Conservation (phyloP, 2,888 invertebrate species). For the Hipparchia semele region DNA sequence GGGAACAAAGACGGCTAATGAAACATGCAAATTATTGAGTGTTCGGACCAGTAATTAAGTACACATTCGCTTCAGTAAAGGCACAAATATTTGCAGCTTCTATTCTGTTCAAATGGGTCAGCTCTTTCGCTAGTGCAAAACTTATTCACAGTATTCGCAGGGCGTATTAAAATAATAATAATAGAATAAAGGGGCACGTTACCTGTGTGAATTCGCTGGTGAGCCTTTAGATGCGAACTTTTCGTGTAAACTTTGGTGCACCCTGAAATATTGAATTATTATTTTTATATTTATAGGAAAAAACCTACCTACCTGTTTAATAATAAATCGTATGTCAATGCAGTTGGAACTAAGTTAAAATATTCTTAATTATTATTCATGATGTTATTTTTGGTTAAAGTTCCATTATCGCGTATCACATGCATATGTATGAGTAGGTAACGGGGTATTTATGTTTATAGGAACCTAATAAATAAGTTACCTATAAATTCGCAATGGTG, state of each 20-base stretch:
- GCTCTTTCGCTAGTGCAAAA: constrained; percentile 31
- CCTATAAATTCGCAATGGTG: constrained; percentile 98
- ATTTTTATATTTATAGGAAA: background rate
- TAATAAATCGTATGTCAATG: background rate
- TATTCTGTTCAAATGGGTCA: background rate
- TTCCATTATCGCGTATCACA: background rate
- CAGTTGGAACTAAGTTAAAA: background rate
- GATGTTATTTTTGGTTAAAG: background rate
- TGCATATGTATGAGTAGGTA: background rate
- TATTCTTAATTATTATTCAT: background rate
- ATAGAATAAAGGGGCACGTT: constrained; percentile 43
- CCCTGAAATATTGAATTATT: constrained; percentile 83
- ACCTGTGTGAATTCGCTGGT: constrained; percentile 99
- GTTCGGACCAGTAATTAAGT: background rate
- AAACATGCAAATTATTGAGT: constrained; percentile 1
- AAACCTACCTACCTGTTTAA: background rate
- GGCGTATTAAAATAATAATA: constrained; percentile 22
- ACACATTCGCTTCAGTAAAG: constrained; percentile 12
- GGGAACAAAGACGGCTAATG: constrained; percentile 52
- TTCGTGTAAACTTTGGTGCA: constrained; percentile 99
- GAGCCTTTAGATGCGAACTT: constrained; percentile 98
- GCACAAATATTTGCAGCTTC: background rate
- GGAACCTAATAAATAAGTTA: constrained; percentile 53
- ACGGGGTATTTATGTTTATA: background rate
- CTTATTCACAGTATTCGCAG: constrained; percentile 31